Conservation (phyloP, 2,888 invertebrate species). For the Ariolimax columbianus region DNA sequence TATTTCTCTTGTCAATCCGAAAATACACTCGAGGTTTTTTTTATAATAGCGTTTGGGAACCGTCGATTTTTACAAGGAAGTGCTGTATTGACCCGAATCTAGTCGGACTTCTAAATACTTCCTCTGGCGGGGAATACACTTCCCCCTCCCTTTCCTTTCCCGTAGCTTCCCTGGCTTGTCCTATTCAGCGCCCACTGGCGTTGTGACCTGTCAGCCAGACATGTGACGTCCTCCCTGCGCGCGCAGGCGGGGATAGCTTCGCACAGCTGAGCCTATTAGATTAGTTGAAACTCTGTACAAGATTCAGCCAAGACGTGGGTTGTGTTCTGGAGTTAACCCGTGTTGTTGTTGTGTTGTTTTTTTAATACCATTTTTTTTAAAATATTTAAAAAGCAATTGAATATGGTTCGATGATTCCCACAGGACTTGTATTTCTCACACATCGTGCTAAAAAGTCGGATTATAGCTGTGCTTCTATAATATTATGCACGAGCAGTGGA, state of each 20-base stretch:
- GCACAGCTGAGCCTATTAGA: slow-evolving; percentile 15
- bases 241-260: neutral
- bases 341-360: too few species aligned
- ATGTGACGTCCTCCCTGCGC: neutral
- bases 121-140: neutral
- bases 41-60: too few species aligned
- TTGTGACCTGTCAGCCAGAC: neutral
- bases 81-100: slow-evolving; percentile 1
- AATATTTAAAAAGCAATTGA: too few species aligned
- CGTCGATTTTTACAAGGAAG: neutral
- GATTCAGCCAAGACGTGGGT: neutral
- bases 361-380: too few species aligned
- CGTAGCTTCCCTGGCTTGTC: neutral
- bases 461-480: too few species aligned
- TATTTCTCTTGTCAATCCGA: too few species aligned
- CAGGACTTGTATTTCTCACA: too few species aligned
- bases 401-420: too few species aligned
- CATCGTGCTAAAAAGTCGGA: too few species aligned
- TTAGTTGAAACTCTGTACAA: neutral
- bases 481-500: too few species aligned
- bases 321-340: neutral
- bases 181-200: neutral
- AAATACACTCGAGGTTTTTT: too few species aligned
- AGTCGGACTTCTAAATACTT: slow-evolving; percentile 9
- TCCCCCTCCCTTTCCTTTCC: neutral